phyloP scores from a whole-genome alignment of 53 echinoderm and acorn worm species.

The Mesocentrotus franciscanus region DNA sequence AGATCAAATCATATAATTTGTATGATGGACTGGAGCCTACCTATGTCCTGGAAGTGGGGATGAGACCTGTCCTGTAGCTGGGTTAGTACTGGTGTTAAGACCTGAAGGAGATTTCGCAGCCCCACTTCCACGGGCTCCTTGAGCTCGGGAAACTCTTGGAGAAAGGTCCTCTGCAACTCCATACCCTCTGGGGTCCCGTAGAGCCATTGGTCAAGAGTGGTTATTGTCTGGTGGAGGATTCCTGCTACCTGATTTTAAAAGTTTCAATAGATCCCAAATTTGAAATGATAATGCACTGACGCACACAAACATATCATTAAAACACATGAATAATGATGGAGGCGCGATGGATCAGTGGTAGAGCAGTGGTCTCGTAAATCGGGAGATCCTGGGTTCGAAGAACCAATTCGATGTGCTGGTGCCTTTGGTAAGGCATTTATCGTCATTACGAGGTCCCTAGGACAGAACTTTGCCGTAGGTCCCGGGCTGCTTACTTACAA shows the following conservation, averaged over 20 bases:
- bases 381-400: no score
- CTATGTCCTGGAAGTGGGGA: conserved; percentile 3
- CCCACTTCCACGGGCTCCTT: background rate
- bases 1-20: no score
- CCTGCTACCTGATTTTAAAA: background rate
- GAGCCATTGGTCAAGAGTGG: background rate
- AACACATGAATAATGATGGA: background rate
- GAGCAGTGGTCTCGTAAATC: no score
- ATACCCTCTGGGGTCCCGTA: background rate
- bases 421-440: no score
- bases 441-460: no score
- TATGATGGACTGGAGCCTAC: background rate
- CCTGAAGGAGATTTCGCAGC: background rate
- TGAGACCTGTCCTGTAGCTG: background rate
- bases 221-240: background rate
- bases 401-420: no score
- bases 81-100: background rate
- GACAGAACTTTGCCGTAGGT: no score
- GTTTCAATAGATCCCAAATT: background rate
- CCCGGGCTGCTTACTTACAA: no score
- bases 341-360: no score
- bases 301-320: background rate
- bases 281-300: background rate
- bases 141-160: background rate
- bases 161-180: background rate